Evolutionary conservation across 2,113 vertebrate species (phyloP).

Genomic region (Solea solea): DNA sequence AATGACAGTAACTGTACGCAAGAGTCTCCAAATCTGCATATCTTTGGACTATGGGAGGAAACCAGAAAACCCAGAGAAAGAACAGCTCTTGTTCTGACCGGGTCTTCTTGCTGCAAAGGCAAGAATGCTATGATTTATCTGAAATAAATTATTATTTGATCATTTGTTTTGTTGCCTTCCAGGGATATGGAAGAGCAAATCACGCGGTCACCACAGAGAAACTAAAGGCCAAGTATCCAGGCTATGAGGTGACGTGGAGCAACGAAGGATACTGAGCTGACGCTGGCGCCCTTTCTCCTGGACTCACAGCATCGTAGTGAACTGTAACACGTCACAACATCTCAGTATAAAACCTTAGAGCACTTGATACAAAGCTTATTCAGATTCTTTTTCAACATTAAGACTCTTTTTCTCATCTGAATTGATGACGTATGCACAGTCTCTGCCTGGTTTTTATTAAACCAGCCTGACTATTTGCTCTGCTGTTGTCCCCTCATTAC

Average conservation of each 20-base stretch:
- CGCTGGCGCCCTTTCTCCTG: background rate
- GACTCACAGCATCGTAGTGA: conserved; percentile 4
- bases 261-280: conserved; percentile 94
- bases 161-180: conserved; percentile 16
- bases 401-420: background rate
- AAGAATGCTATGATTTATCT: too few relatives aligned
- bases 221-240: conserved; percentile 86
- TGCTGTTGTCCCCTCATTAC: too few relatives aligned
- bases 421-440: background rate
- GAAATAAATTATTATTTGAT: too few relatives aligned
- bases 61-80: too few relatives aligned
- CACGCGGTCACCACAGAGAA: conserved; percentile 89
- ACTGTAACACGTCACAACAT: background rate
- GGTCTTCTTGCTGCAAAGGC: too few relatives aligned
- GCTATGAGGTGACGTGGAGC: conserved; percentile 92
- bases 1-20: background rate
- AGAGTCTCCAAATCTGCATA: too few relatives aligned
- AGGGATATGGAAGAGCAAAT: conserved; percentile 94
- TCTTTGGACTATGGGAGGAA: too few relatives aligned
- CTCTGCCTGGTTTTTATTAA: too few relatives aligned
- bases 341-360: background rate
- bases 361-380: too few relatives aligned
- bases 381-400: too few relatives aligned
- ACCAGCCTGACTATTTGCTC: too few relatives aligned
- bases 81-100: too few relatives aligned